A percentile compares a stretch with the other conserved stretches of the same genome.
Conservation (phyloP, 2,888 invertebrate genomes). For the Hedya salicella region DNA sequence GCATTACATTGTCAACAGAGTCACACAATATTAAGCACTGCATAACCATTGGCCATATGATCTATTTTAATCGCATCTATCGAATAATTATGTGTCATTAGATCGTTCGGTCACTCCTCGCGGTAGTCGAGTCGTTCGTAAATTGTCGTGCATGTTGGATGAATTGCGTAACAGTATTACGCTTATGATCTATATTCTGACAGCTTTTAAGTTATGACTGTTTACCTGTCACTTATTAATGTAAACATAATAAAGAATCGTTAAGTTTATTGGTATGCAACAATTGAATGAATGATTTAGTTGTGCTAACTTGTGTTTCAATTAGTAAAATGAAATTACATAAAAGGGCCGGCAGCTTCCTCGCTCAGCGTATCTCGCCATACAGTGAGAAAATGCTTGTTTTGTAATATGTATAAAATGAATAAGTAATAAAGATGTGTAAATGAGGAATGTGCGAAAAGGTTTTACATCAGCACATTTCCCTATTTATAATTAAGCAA, state of each 20-base stretch:
- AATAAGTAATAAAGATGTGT: no score
- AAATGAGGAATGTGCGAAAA: no score
- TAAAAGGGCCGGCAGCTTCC: no score
- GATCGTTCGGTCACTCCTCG: constrained; percentile 9
- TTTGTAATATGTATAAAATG: no score
- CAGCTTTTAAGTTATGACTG: constrained; percentile 19
- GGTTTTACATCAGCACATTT: no score
- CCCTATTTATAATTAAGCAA: no score
- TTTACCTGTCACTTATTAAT: constrained; percentile 20
- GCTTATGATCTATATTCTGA: constrained; percentile 37
- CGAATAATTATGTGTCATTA: constrained; percentile 33
- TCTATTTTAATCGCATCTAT: constrained; percentile 35
- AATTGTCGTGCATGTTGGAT: constrained; percentile 31
- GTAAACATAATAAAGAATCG: constrained; percentile 9
- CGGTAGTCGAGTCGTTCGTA: constrained; percentile 12
- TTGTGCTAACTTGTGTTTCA: no score
- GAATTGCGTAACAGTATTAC: constrained; percentile 38
- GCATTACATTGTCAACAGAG: not conserved
- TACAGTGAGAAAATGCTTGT: no score
- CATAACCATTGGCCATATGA: constrained; percentile 18
- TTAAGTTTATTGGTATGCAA: constrained; percentile 8
- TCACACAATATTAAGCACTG: constrained; percentile 9
- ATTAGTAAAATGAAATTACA: no score
- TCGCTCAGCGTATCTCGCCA: no score
- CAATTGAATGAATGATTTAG: constrained; percentile 1